Base-by-base conservation (phyloP, 2,797 vertebrate genomes). In the Spinus pinus region DNA sequence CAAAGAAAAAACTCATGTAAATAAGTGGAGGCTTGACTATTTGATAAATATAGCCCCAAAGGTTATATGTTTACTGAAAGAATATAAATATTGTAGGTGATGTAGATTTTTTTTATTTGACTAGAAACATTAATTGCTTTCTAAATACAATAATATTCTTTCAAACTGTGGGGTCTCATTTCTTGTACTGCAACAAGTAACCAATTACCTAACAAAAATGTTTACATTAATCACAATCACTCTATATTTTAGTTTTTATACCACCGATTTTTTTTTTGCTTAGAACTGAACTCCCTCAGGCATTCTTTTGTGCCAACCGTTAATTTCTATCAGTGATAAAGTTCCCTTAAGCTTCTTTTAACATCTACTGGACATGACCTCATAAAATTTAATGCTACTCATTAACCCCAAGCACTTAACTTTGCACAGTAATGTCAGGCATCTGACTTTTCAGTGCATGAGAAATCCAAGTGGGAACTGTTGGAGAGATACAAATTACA, bases 301-400 rank as follows among this genome's bases (percentile, higher is more conserved):
- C 67, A 96, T 86, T 96, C 64, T 96, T 92, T 66, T 35, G 2
- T 93, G 94, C 97, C 94, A 94, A 95, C 70, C 93, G 86, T 94
- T 97, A 93, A 96, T 96, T 97, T 97, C 30, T 92, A 94, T 93
- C 90, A 95, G 90, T 88, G 85, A 96, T 79, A 95, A 97, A 96
- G 93, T 97, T 95, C 83, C 78, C 94, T 93, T 96, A 96, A 97
- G 88, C 96, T 83, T 97, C 71, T 96, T 96, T 95, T 96, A 96
- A 96, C 81, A 96, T 92, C 90, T 94, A 94, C 91, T 93, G 92
- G 93, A 95, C 94, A 95, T 96, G 95, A 96, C 90, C 90, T 97
- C 95, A 96, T 97, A 97, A 97, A 98, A 97, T 97, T 83, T 96
- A 97, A 97, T 97, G 94, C 94, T 79, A 96, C 88, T 96, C 95